These are phyloP conservation scores for Clivina fossor DNA, from an alignment of 2,888 invertebrate genomes.

Conservation along the genomic window DNA sequence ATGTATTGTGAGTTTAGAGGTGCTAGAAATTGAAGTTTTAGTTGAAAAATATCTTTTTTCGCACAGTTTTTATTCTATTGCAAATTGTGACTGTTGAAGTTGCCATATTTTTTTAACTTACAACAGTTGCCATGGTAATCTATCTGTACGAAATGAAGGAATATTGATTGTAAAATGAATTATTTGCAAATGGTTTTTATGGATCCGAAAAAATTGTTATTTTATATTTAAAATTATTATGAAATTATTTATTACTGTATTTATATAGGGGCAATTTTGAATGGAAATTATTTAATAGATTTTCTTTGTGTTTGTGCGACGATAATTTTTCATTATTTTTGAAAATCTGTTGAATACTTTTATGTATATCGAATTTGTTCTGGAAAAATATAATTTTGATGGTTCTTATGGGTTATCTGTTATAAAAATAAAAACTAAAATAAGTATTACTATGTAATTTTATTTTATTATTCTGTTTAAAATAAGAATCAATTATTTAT, in stretches of 20 bases:
- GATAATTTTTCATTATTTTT: not conserved
- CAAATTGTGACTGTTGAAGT: conserved; percentile 5
- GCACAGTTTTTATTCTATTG: not conserved
- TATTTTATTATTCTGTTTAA: not conserved
- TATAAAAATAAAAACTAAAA: conserved; percentile 19
- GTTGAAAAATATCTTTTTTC: not conserved
- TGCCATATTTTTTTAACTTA: conserved; percentile 7
- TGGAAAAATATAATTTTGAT: conserved; percentile 12
- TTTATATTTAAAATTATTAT: conserved; percentile 5
- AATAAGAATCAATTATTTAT: not conserved
- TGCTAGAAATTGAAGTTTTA: conserved; percentile 6
- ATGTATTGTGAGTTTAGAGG: conserved; percentile 5
- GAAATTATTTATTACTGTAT: conserved; percentile 14
- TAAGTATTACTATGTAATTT: too few relatives aligned
- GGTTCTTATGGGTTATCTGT: conserved; percentile 25
- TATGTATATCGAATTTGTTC: not conserved
- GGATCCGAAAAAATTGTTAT: conserved; percentile 5
- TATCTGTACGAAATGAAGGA: too few relatives aligned
- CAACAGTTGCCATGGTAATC: too few relatives aligned
- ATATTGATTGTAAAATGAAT: not conserved
- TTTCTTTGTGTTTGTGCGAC: not conserved
- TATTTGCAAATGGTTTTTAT: conserved; percentile 1
- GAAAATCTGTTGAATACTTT: not conserved
- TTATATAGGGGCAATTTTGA: conserved; percentile 9
- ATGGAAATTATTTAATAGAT: conserved; percentile 5